Conservation (phyloP, 2,797 vertebrate species). For the Oreonectes daqikongensis region DNA sequence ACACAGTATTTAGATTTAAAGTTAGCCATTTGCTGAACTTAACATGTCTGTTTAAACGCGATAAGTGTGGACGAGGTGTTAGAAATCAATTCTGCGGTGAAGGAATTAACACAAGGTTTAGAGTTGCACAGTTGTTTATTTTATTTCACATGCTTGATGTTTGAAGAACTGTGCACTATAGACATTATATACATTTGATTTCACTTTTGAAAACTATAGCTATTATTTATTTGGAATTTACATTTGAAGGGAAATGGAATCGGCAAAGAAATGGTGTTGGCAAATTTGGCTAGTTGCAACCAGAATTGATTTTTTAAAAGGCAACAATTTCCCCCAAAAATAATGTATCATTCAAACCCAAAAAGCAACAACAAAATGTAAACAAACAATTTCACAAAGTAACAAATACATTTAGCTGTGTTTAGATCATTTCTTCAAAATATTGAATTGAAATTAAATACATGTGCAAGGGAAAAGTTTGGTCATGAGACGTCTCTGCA, state of each 20-base stretch:
- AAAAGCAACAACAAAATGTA: slow-evolving; percentile 31
- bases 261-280: slow-evolving; percentile 19
- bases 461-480: slow-evolving; percentile 50
- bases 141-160: slow-evolving; percentile 75
- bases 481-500: slow-evolving; percentile 20
- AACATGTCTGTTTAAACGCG: slow-evolving; percentile 57
- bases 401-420: slow-evolving; percentile 40
- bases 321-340: slow-evolving; percentile 51
- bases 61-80: slow-evolving; percentile 1
- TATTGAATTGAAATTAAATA: slow-evolving; percentile 28
- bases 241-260: slow-evolving; percentile 24
- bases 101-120: slow-evolving; percentile 38
- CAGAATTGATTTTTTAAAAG: slow-evolving; percentile 52
- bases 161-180: slow-evolving; percentile 70
- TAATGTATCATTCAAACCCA: slow-evolving; percentile 25
- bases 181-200: slow-evolving; percentile 70
- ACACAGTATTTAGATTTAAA: slow-evolving; percentile 67
- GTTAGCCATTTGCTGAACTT: slow-evolving; percentile 53
- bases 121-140: slow-evolving; percentile 75
- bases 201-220: slow-evolving; percentile 34
- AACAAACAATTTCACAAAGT: slow-evolving; percentile 27
- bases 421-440: slow-evolving; percentile 19
- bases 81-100: neutral
- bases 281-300: slow-evolving; percentile 16
- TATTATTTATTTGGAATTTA: slow-evolving; percentile 25